Evolutionary conservation across 2,888 invertebrate genomes (phyloP).

Genomic region (Pseudococcus longispinus): DNA sequence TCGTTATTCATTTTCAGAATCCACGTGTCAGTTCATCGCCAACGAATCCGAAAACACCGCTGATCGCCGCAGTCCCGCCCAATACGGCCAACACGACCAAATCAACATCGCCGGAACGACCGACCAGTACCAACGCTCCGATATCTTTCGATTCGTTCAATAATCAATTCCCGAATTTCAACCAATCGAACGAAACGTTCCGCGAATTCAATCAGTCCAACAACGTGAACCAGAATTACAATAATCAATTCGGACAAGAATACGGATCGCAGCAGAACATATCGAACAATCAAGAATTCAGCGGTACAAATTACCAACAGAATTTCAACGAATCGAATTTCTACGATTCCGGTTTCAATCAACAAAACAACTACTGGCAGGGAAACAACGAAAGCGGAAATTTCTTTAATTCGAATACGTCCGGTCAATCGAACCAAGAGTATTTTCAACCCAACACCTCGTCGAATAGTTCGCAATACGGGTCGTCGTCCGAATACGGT

Average conservation of each 20-base stretch:
- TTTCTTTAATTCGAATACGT: neutral
- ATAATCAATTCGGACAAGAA: neutral
- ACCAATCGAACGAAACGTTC: conserved; percentile 10
- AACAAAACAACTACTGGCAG: conserved; percentile 47
- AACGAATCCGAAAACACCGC: conserved; percentile 58
- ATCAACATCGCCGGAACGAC: neutral
- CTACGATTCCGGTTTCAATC: neutral
- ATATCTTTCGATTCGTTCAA: conserved; percentile 48
- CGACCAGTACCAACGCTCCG: neutral
- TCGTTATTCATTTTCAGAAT: conserved; percentile 46
- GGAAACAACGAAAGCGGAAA: conserved; percentile 22
- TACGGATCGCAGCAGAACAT: neutral
- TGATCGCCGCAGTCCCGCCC: conserved; percentile 60
- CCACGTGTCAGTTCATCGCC: conserved; percentile 48
- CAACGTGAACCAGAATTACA: neutral
- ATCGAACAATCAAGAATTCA: neutral
- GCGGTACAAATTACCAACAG: conserved; percentile 33
- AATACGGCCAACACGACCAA: conserved; percentile 58
- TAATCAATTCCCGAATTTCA: conserved; percentile 39
- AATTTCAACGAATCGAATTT: conserved; percentile 45
- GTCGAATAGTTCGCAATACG: neutral
- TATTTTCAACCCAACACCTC: neutral
- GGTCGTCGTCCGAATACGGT: neutral
- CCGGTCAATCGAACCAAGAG: neutral
- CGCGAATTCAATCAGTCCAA: neutral